Evolutionary conservation across 2,888 invertebrate species (phyloP).

Genomic region (Amiota communis): DNA sequence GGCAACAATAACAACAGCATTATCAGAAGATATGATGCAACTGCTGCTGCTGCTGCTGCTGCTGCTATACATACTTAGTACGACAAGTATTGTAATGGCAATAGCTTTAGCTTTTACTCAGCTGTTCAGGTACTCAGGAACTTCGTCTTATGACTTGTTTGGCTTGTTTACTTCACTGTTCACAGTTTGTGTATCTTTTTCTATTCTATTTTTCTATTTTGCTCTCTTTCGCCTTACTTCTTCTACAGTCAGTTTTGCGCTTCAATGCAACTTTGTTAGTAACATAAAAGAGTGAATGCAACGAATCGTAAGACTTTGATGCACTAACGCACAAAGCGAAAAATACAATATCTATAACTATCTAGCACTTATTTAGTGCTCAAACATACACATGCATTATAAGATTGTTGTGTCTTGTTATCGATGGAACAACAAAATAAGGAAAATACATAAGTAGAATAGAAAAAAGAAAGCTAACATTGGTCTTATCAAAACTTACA

Average conservation of each 20-base stretch:
- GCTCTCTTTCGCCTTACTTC: neutral
- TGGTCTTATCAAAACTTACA: no score
- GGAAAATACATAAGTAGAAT: neutral
- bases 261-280: constrained; percentile 54
- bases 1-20: no score
- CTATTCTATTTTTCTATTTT: no score
- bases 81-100: no score
- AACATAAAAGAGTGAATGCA: constrained; percentile 41
- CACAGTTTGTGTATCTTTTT: no score
- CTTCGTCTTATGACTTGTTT: constrained; percentile 18
- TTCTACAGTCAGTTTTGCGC: constrained; percentile 45
- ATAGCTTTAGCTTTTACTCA: no score
- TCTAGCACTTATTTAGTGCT: no score
- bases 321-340: neutral
- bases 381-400: neutral
- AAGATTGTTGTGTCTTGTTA: neutral
- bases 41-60: no score
- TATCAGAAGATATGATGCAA: no score
- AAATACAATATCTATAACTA: neutral
- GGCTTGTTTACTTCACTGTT: neutral
- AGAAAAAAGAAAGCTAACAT: no score
- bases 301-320: constrained; percentile 58
- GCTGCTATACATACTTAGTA: no score
- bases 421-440: neutral
- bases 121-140: no score